Evolutionary conservation across 2,888 invertebrate genomes (phyloP), one percentile per base, ranked within the genome.

Genomic region (Perdita meconis): DNA sequence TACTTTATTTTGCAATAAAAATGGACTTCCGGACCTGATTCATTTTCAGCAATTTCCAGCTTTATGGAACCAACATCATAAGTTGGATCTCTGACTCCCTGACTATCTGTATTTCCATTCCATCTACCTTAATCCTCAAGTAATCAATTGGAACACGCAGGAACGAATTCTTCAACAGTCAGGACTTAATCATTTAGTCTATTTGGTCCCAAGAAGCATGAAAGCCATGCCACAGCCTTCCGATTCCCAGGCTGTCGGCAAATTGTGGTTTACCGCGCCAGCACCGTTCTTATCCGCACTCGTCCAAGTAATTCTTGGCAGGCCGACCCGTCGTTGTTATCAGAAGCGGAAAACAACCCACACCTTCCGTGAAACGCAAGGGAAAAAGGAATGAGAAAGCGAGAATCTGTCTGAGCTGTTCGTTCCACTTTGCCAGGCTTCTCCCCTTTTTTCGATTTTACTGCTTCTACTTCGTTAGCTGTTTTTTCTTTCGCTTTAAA

Each of bases 231-330:
- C 19, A 44, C 83, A 83, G 76, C 42, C 78, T 57, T 74, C 57
- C 10, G 53, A 67, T 83, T 83, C 83, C 83, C 83, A 83, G 81
- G 79, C 79, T 67, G 74, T 69, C 69, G 69, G 83, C 74, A 72
- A 81, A 83, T 79, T 83, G 83, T 79, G 83, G 83, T 74, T 81
- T 81, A 83, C 83, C 83, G 78, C 78, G 82, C 76, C 74, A 59
- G 82, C 78, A 83, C 83, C 67, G 71, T 81, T 83, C 83, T 83
- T 83, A 83, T 83, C 81, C 83, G 59, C 74, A 79, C 78, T 83
- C 83, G 61, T 83, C 60, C 74, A 70, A 61, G 61, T 79, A 83
- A 83, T 81, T 81, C 81, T 83, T 83, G 67, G 77, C 74, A 57
- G 67, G 68, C 55, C 36, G 40, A 64, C 74, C 69, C 56, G 44